phyloP scores from a whole-genome alignment of 2,797 vertebrate species.

The Lutjanus campechanus region DNA sequence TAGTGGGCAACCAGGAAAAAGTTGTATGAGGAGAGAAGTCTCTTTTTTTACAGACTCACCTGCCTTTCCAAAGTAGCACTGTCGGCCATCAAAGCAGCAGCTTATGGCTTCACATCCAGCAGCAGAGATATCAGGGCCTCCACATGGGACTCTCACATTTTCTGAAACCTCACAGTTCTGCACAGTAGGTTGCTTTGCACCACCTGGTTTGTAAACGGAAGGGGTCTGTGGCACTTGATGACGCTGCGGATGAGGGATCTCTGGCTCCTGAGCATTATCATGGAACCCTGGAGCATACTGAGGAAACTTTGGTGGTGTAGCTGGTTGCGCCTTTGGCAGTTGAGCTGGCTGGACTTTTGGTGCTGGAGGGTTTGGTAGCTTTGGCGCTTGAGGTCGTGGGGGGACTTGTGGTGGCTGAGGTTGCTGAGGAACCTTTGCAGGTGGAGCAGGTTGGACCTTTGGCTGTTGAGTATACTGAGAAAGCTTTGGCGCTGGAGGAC shows the following conservation, averaged over 20 bases:
- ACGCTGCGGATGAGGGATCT: too few species aligned
- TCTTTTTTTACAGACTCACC: slow-evolving; percentile 62
- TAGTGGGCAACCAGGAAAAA: too few species aligned
- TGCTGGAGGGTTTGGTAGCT: too few species aligned
- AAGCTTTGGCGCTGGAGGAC: background rate
- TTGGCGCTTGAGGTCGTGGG: background rate
- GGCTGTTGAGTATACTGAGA: background rate
- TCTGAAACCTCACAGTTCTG: slow-evolving; percentile 64
- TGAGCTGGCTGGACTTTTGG: background rate
- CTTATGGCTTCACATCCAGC: slow-evolving; percentile 61
- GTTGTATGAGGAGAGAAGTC: too few species aligned
- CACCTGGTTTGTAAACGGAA: too few species aligned
- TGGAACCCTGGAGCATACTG: background rate
- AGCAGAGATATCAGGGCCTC: slow-evolving; percentile 48
- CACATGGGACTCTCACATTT: slow-evolving; percentile 71
- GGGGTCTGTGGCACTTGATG: too few species aligned
- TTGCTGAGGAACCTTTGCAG: background rate
- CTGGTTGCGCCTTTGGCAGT: background rate
- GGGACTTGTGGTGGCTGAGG: background rate
- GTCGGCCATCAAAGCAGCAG: slow-evolving; percentile 77
- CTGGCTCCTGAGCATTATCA: background rate
- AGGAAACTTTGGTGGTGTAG: background rate
- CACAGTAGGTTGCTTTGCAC: background rate
- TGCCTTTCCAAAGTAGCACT: slow-evolving; percentile 80
- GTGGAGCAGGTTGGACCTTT: background rate